Percentiles rank a stretch among this genome's conserved stretches.
Conservation (phyloP, 2,888 invertebrate species). For the Plebejus argus region DNA sequence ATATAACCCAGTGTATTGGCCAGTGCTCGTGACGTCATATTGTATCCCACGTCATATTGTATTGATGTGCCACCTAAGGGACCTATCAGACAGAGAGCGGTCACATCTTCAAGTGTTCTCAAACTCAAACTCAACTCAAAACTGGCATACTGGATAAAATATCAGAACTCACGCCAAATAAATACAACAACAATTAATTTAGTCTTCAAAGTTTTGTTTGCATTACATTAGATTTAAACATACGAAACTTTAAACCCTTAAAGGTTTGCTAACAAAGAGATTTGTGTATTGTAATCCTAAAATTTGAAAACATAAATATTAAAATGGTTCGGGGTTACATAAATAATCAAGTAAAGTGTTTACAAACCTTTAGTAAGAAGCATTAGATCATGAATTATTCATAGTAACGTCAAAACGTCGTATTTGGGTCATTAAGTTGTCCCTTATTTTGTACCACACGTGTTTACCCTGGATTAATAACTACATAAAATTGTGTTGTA, state of each 20-base stretch:
- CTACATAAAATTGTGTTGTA: too few relatives aligned
- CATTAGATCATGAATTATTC: not conserved
- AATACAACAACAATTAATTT: too few relatives aligned
- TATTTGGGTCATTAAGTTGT: not conserved
- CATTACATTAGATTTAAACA: not conserved
- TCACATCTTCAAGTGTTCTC: too few relatives aligned
- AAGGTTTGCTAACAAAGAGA: not conserved
- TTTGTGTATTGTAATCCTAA: not conserved
- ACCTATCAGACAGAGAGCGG: too few relatives aligned
- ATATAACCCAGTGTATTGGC: too few relatives aligned
- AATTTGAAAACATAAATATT: not conserved
- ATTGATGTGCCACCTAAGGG: too few relatives aligned
- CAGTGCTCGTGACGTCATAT: too few relatives aligned
- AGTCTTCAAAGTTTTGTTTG: not conserved
- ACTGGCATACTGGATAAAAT: too few relatives aligned
- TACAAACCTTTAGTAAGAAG: not conserved
- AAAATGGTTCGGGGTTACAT: not conserved
- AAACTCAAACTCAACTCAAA: too few relatives aligned
- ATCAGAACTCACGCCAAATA: too few relatives aligned
- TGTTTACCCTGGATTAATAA: not conserved
- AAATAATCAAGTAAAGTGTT: conserved; percentile 1
- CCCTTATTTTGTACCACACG: not conserved
- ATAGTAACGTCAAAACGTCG: not conserved
- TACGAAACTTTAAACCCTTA: not conserved
- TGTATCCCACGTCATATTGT: too few relatives aligned